Evolutionary conservation across 2,888 invertebrate genomes (phyloP).

Genomic region (Agrotis puta): DNA sequence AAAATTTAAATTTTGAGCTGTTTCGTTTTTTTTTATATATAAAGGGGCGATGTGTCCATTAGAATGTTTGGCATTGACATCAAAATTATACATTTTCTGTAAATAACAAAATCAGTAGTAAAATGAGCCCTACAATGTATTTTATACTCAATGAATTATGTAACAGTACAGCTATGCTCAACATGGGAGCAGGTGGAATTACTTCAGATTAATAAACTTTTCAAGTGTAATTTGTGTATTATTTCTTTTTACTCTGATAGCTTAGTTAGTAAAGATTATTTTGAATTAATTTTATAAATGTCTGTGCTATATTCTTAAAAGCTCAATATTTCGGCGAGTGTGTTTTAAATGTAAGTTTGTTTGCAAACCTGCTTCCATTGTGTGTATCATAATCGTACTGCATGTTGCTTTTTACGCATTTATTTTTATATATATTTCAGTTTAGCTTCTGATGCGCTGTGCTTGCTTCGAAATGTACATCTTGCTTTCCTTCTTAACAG

Average conservation of each 20-base stretch:
- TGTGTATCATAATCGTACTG: slow-evolving; percentile 43
- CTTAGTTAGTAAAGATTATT: slow-evolving; percentile 9
- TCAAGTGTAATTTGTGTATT: slow-evolving; percentile 67
- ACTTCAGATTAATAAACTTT: slow-evolving; percentile 74
- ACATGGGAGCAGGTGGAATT: slow-evolving; percentile 81
- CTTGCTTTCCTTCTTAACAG: slow-evolving; percentile 73
- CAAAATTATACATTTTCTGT: slow-evolving; percentile 37
- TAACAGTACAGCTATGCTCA: slow-evolving; percentile 33
- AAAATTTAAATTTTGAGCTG: too few relatives aligned
- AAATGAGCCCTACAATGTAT: slow-evolving; percentile 62
- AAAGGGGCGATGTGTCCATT: neutral
- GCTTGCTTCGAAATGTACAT: slow-evolving; percentile 58
- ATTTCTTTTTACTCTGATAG: slow-evolving; percentile 59
- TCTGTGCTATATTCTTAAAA: slow-evolving; percentile 12
- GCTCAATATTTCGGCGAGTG: slow-evolving; percentile 53
- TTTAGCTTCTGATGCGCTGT: slow-evolving; percentile 69
- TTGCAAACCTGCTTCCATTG: slow-evolving; percentile 86
- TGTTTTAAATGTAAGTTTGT: slow-evolving; percentile 32
- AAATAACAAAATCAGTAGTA: slow-evolving; percentile 66
- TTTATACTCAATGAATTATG: slow-evolving; percentile 58
- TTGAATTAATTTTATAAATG: slow-evolving; percentile 3
- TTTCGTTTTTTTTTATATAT: too few relatives aligned
- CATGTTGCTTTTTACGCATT: slow-evolving; percentile 64
- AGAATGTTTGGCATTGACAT: slow-evolving; percentile 7
- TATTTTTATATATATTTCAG: slow-evolving; percentile 43